A percentile compares a stretch with the other conserved stretches of the same genome.
phyloP scores from a whole-genome alignment of 2,888 invertebrate genomes.

The Junonia oenone region DNA sequence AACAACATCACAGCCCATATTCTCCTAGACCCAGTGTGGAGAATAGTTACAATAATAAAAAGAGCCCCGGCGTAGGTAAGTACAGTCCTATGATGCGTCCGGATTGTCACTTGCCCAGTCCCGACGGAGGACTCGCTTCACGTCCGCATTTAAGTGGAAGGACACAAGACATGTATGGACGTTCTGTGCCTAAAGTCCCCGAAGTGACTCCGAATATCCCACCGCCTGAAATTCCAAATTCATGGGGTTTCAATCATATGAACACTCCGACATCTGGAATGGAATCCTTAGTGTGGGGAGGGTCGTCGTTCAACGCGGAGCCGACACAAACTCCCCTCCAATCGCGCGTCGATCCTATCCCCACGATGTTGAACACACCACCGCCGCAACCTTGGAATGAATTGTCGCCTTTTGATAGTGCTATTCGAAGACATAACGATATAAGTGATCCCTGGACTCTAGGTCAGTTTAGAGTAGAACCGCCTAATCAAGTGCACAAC shows the following conservation, averaged over 20 bases:
- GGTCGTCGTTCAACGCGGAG: constrained; percentile 43
- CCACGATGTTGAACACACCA: constrained; percentile 54
- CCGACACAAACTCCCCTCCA: constrained; percentile 28
- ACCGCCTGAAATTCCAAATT: constrained; percentile 46
- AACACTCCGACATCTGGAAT: constrained; percentile 44
- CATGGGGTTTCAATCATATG: constrained; percentile 59
- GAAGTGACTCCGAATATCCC: constrained; percentile 49
- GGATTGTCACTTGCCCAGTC: constrained; percentile 64
- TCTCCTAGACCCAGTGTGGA: constrained; percentile 68
- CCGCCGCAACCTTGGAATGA: constrained; percentile 57
- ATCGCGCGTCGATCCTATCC: constrained; percentile 44
- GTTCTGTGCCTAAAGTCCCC: constrained; percentile 47
- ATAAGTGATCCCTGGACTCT: constrained; percentile 59
- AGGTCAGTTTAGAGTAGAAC: constrained; percentile 65
- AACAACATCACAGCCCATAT: constrained; percentile 67
- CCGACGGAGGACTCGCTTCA: constrained; percentile 51
- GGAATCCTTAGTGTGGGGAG: constrained; percentile 61
- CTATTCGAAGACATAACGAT: constrained; percentile 2
- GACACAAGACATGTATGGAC: constrained; percentile 51
- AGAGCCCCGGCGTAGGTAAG: constrained; percentile 63
- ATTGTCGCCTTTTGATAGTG: constrained; percentile 52
- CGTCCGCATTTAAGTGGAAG: constrained; percentile 41
- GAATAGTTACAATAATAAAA: constrained; percentile 53
- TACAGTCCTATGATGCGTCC: constrained; percentile 67
- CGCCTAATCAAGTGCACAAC: constrained; percentile 58